phyloP scores from a whole-genome alignment of 2,797 vertebrate species.

The Chelmon rostratus region DNA sequence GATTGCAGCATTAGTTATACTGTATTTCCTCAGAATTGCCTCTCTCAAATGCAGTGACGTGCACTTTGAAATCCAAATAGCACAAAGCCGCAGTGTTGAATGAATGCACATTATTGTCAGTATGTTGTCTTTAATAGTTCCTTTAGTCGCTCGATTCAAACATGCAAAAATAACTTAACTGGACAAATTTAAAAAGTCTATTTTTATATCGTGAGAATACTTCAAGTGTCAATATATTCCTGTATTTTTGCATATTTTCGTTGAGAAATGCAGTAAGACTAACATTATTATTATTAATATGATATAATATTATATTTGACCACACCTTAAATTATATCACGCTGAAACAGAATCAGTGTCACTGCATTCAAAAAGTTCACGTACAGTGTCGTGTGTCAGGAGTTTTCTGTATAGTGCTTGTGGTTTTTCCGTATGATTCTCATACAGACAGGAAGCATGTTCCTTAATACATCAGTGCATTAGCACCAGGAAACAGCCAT shows the following conservation, averaged over 20 bases:
- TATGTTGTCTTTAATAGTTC: neutral
- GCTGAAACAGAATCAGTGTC: conserved; percentile 2
- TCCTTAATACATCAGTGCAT: conserved; percentile 12
- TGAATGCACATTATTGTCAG: neutral
- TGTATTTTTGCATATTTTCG: neutral
- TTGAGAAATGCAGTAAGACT: neutral
- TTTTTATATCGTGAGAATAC: neutral
- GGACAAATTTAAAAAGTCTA: neutral
- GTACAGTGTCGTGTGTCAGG: conserved; percentile 26
- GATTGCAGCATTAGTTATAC: neutral
- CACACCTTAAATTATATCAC: neutral
- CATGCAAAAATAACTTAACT: neutral
- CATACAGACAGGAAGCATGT: conserved; percentile 27
- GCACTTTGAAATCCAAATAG: conserved; percentile 7
- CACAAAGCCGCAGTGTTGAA: conserved; percentile 9
- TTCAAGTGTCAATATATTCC: neutral
- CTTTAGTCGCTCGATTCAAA: neutral
- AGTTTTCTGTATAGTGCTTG: conserved; percentile 19
- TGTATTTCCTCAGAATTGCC: conserved; percentile 2
- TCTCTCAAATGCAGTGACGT: neutral
- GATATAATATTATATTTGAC: too few species aligned
- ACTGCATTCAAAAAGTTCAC: conserved; percentile 16
- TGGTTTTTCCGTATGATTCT: conserved; percentile 28
- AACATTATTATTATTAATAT: neutral
- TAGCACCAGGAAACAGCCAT: conserved; percentile 37